These are phyloP conservation scores for Ophion slaviceki DNA, from an alignment of 2,888 invertebrate species.

Conservation along the genomic window DNA sequence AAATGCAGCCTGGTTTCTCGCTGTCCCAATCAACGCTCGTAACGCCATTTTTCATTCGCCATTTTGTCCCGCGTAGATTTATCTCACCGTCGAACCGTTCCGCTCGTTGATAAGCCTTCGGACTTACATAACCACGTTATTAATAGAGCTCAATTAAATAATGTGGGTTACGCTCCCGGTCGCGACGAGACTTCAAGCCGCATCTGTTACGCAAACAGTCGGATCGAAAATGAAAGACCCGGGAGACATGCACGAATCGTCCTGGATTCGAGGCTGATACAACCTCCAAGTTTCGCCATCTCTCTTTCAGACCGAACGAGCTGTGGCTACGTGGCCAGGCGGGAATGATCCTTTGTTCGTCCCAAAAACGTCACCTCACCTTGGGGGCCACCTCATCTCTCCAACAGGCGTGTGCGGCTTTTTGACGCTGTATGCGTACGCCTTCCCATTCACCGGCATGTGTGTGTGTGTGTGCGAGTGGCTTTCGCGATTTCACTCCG, in stretches of 20 bases:
- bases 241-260: slow-evolving; percentile 41
- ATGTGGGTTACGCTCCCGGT: slow-evolving; percentile 72
- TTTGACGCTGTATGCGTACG: slow-evolving; percentile 15
- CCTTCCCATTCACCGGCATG: not conserved
- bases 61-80: not conserved
- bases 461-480: not conserved
- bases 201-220: slow-evolving; percentile 68
- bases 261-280: slow-evolving; percentile 44
- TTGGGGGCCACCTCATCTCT: slow-evolving; percentile 34
- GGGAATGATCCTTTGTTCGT: slow-evolving; percentile 57
- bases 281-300: slow-evolving; percentile 37
- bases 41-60: not conserved
- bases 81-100: slow-evolving; percentile 2
- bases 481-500: slow-evolving; percentile 47
- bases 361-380: slow-evolving; percentile 44
- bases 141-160: slow-evolving; percentile 76
- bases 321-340: slow-evolving; percentile 24
- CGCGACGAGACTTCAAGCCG: slow-evolving; percentile 60
- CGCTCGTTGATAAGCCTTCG: slow-evolving; percentile 51
- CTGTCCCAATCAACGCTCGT: not conserved
- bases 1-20: no score
- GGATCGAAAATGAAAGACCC: slow-evolving; percentile 47
- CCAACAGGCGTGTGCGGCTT: slow-evolving; percentile 9
- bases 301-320: not conserved
- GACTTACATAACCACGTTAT: slow-evolving; percentile 72